A percentile compares a stretch with the other conserved stretches of the same genome.
Conservation (phyloP, 2,113 vertebrate genomes). For the Sterrhoptilus dennistouni region DNA sequence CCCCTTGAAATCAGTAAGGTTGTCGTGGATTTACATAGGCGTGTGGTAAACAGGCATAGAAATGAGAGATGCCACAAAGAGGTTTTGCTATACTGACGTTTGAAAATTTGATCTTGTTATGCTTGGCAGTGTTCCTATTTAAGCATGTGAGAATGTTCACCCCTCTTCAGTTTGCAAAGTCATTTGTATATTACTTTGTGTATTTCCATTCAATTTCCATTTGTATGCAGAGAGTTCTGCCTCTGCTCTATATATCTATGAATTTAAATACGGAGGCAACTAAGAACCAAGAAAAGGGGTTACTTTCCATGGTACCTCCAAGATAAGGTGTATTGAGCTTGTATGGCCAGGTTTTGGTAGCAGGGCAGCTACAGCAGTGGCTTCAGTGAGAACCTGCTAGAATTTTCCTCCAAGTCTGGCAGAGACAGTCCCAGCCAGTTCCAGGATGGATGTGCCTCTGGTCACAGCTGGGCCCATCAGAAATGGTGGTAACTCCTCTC, state of each 20-base stretch:
- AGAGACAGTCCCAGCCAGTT: background rate
- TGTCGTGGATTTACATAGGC: background rate
- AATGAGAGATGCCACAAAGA: background rate
- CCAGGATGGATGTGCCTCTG: accelerated
- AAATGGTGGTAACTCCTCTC: background rate
- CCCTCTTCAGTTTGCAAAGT: background rate
- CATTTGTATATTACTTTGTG: background rate
- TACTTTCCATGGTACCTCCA: background rate
- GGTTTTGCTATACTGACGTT: background rate
- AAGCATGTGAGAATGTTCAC: background rate
- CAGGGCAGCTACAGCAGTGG: background rate
- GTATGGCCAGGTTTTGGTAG: background rate
- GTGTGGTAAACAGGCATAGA: background rate
- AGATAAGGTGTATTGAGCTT: background rate
- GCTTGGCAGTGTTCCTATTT: background rate
- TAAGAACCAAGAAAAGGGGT: background rate
- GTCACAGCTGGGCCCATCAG: background rate
- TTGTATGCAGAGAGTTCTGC: background rate
- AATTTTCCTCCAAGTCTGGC: background rate
- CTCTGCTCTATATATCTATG: background rate
- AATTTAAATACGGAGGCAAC: background rate
- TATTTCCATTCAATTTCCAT: background rate
- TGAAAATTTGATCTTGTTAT: background rate
- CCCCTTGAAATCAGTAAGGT: background rate
- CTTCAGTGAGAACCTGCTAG: background rate